Evolutionary conservation across 2,113 vertebrate species (phyloP).

Genomic region (Macquaria ambigua): DNA sequence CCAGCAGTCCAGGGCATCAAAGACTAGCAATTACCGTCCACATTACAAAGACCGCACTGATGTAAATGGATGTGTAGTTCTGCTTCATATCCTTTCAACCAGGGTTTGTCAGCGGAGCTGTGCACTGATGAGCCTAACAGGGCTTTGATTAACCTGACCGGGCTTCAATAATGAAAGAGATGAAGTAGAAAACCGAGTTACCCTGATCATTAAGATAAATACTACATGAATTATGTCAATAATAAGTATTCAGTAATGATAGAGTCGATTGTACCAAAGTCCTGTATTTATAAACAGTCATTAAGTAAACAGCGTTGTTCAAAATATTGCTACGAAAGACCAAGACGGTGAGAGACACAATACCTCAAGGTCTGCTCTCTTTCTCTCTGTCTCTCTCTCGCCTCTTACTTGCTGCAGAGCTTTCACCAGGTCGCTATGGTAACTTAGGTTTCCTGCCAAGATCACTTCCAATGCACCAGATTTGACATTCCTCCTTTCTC

Average conservation of each 20-base stretch:
- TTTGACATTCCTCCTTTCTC: constrained; percentile 68
- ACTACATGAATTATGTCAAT: constrained; percentile 17
- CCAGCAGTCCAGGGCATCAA: constrained; percentile 61
- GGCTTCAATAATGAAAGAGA: constrained; percentile 34
- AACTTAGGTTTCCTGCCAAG: constrained; percentile 79
- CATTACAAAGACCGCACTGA: constrained; percentile 52
- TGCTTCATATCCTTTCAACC: constrained; percentile 61
- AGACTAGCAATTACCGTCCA: constrained; percentile 65
- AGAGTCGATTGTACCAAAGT: not conserved
- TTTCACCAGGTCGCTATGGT: constrained; percentile 80
- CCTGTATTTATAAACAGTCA: not conserved
- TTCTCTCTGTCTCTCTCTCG: constrained; percentile 17
- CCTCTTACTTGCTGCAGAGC: constrained; percentile 59
- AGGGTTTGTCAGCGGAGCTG: constrained; percentile 25
- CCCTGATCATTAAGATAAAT: constrained; percentile 27
- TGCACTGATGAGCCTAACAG: constrained; percentile 54
- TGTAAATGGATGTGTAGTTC: constrained; percentile 58
- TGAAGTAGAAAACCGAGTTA: constrained; percentile 10
- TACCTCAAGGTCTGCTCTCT: constrained; percentile 69
- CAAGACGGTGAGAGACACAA: constrained; percentile 41
- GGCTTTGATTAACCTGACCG: constrained; percentile 56
- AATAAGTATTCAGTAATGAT: constrained; percentile 3
- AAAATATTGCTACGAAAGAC: constrained; percentile 28
- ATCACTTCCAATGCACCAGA: constrained; percentile 73
- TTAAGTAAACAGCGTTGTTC: not conserved